These are phyloP conservation scores for Chinchilla lanigera DNA, from an alignment of 2,113 vertebrate species.

Conservation along the genomic window DNA sequence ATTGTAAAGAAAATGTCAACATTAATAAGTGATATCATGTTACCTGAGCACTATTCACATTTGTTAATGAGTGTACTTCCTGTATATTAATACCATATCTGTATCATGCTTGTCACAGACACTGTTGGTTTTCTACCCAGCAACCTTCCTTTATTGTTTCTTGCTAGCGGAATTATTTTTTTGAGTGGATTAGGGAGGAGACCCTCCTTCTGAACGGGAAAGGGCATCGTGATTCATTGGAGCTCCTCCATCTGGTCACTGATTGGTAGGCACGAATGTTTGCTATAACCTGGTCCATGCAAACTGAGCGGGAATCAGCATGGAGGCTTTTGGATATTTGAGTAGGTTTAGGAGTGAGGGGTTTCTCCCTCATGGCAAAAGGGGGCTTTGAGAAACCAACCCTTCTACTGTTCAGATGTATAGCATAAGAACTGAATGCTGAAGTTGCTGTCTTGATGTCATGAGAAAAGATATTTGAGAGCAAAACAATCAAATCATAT, in stretches of 20 bases:
- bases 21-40: no score
- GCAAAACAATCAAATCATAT: not conserved
- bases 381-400: accelerated
- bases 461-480: not conserved
- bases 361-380: not conserved
- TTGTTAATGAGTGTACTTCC: not conserved
- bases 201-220: not conserved
- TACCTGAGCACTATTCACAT: not conserved
- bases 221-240: not conserved
- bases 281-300: not conserved
- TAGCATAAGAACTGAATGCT: not conserved
- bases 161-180: not conserved
- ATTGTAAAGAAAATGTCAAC: not conserved
- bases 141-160: not conserved
- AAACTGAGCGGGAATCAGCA: not conserved
- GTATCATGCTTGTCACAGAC: not conserved
- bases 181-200: not conserved
- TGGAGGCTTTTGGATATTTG: not conserved
- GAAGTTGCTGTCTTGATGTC: not conserved
- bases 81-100: not conserved
- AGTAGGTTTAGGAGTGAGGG: not conserved
- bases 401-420: not conserved
- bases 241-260: not conserved
- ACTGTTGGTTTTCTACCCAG: not conserved
- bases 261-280: not conserved